Conservation (phyloP, 2,113 vertebrate genomes). For the Centropristis striata region DNA sequence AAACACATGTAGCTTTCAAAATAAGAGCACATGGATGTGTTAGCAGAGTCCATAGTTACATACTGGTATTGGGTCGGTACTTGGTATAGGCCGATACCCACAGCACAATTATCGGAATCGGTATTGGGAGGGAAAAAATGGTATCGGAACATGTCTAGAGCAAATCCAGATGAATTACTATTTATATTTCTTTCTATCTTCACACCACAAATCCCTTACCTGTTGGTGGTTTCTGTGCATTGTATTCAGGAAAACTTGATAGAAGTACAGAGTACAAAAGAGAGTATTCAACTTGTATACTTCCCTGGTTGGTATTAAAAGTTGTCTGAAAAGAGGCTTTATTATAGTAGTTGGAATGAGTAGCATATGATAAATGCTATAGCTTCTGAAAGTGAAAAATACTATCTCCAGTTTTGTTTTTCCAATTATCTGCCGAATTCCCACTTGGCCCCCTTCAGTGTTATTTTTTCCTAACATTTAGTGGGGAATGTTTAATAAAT, state of each 20-base stretch:
- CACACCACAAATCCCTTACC: background rate
- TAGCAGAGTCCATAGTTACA: too few relatives aligned
- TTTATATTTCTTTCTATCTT: slow-evolving; percentile 15
- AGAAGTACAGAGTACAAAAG: background rate
- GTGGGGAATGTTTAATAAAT: slow-evolving; percentile 48
- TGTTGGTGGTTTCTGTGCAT: background rate
- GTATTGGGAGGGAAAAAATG: too few relatives aligned
- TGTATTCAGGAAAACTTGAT: slow-evolving; percentile 2
- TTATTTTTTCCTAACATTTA: slow-evolving; percentile 37
- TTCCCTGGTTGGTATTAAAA: background rate
- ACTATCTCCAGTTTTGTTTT: slow-evolving; percentile 20
- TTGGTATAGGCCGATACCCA: too few relatives aligned
- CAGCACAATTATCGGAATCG: too few relatives aligned
- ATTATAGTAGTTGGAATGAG: background rate
- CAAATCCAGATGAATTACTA: too few relatives aligned
- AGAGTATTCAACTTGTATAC: background rate
- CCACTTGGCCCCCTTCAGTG: background rate
- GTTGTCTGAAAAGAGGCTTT: background rate
- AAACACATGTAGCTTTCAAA: too few relatives aligned
- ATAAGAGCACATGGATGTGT: too few relatives aligned
- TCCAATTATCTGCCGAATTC: slow-evolving; percentile 39
- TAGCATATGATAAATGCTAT: background rate
- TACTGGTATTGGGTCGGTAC: too few relatives aligned
- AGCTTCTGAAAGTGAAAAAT: slow-evolving; percentile 22
- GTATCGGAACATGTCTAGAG: too few relatives aligned